Base-by-base conservation (phyloP, 2,888 invertebrate genomes). In the Drosophila nr. perissopoda region DNA sequence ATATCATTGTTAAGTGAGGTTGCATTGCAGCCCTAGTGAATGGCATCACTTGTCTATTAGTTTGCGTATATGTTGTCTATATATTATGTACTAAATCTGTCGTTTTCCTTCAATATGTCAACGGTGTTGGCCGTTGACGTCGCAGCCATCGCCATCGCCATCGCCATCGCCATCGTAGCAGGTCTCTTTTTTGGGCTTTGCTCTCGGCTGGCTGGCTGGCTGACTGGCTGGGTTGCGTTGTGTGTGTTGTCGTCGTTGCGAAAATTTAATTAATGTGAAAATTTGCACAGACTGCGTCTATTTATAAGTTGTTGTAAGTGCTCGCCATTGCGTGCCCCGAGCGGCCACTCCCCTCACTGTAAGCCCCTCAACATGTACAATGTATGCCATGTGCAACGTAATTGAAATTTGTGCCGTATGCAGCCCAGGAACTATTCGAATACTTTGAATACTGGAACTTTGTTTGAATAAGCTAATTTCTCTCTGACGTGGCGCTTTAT, bases 211-310 rank as follows among this genome's bases (percentile, higher is more conserved):
- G 27, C 59, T 27, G 58, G 57, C 4, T 64, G 49, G n/a, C 40
- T 10, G 40, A 33, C 33, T 33, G 40, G 18, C 18, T 8, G 38
- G 8, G 42, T 11, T 21, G 48, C 4, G 62, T 62, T 36, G 54
- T 78, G 69, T 68, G 60, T 62, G 73, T 58, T 73, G 76, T 83
- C 69, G 80, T 80, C 71, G 89, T 78, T 62, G 87, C 80, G 83
- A 80, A 90, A 89, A 90, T 90, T 88, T 90, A 90, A 90, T 90
- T 90, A 90, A 90, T 90, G 90, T 90, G 89, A 90, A 90, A 90
- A 90, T 90, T 90, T 90, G 89, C 90, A 88, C 90, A 90, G 90
- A 90, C 89, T 82, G 82, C 53, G 78, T 87, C 91, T 90, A 90
- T 90, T 90, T 89, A 90, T 90, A 90, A 90, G 73, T 87, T 85